Evolutionary conservation across 2,888 invertebrate species (phyloP), one percentile per base, ranked within the genome.

Genomic region (Pristionchus mayeri): DNA sequence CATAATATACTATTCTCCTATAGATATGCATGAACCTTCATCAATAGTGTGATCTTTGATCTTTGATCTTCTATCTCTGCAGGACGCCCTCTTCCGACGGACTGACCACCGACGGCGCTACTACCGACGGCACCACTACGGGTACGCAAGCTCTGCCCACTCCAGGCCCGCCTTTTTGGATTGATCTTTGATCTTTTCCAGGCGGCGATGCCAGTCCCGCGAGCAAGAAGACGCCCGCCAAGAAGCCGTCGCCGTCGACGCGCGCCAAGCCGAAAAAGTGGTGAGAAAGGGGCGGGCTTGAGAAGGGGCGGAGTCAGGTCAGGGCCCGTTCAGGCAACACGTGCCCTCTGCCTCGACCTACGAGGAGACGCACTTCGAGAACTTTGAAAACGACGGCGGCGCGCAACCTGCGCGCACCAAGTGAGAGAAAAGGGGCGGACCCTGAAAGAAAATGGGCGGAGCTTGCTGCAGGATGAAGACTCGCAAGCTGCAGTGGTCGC

Each of bases 401-500:
- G 50, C 76, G 7, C 48, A 48, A 18, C 16, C 30, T 30, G 76
- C 71, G 0, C 40, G 40, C n/a, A 24, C 71, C 4, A 71, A 44
- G 71, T 71, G 44, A 71, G 40, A 40, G 44, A 24, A 24, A 71
- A n/a, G 40, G 71, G 71, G 44, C 37, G 71, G 71, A 71, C 40
- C 24, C 71, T 37, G 7, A 34, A 63, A 44, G 6, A 21, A 67
- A 67, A 18, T 18, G 63, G 37, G 63, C 21, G 37, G 63, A 21
- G 63, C 57, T 27, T 57, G n/a, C 18, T 78, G 24, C 50, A 78
- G 76, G 50, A 52, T 78, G 76, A 78, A 78, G 13, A 78, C 76
- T 24, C 76, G 76, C 11, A 34, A 78, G 48, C 30, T 78, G 7
- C 48, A 78, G 30, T 78, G 76, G 76, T 11, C 71, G 71, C n/a